These are phyloP conservation scores for Argopecten irradians DNA, from an alignment of 1,140 invertebrate species.

Conservation along the genomic window DNA sequence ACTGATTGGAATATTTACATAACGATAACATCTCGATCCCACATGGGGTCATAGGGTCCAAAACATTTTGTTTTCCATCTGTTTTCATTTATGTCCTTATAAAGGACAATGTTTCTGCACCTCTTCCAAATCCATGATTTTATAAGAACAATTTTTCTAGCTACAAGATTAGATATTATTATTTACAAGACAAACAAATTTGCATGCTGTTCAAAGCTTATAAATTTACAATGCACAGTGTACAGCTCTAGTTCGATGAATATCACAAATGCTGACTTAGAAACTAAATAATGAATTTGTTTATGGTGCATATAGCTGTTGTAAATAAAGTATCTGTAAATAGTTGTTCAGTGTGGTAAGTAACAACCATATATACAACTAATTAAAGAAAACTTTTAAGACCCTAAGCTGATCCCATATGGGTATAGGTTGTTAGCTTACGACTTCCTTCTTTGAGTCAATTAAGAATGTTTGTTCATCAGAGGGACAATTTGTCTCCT, in stretches of 20 bases:
- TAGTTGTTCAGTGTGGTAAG: too few relatives aligned
- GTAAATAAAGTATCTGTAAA: too few relatives aligned
- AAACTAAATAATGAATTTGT: not conserved
- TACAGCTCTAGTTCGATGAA: not conserved
- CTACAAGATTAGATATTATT: not conserved
- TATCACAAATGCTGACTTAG: not conserved
- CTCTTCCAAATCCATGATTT: not conserved
- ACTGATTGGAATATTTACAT: conserved; percentile 18
- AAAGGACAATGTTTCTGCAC: not conserved
- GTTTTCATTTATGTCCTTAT: not conserved
- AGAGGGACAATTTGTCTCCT: not conserved
- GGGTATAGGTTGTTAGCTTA: conserved; percentile 21
- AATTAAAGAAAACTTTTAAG: not conserved
- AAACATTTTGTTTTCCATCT: not conserved
- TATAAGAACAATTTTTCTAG: not conserved
- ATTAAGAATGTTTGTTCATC: conserved; percentile 10
- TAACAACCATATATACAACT: too few relatives aligned
- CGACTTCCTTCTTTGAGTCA: not conserved
- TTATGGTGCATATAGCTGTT: not conserved
- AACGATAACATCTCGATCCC: not conserved
- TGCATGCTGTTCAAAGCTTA: not conserved
- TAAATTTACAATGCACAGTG: not conserved
- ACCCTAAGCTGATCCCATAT: conserved; percentile 11
- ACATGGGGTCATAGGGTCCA: not conserved
- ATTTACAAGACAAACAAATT: not conserved